Base-by-base conservation (phyloP, 2,113 vertebrate genomes). In the Actenoides hombroni region DNA sequence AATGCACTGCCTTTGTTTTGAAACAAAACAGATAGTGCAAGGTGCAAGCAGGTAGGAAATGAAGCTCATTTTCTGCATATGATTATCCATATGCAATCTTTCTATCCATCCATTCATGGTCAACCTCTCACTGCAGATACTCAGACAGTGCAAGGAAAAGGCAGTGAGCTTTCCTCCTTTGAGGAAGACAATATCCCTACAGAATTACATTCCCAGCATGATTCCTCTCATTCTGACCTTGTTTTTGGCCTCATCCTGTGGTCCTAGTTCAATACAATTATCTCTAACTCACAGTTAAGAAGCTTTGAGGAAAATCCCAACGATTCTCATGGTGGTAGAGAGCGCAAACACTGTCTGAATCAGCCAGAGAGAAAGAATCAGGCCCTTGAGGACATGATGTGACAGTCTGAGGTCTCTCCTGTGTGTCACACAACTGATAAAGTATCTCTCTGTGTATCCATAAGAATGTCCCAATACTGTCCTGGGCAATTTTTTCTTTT, bases 121-220 rank as follows among this genome's bases (percentile, higher is more conserved):
- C 88, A 86, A 1, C 49, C 56, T 74, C 39, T 69, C 59, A 20
- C 19, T 59, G 48, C 29, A 42, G 59, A 85, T 42, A 35, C 13
- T 49, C 16, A 31, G 46, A 39, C 35, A 78, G 11, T 1, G 3
- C 26, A 64, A 18, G 42, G 60, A 60, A 60, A 60, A 69, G 44
- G 29, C 2, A 1, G 23, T 0, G 3, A 81, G 59, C 44, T 21
- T 60, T 79, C 18, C 46, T 83, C 31, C 28, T 2, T 0, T 3
- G 3, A 75, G 18, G 53, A 74, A 49, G 73, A 75, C 17, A 53
- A 48, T 17, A 85, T 37, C 37, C 48, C 23, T 9, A 33, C 16
- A 87, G 31, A 48, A 26, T 56, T 26, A 26, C 2, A 1, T 37
- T 74, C 31, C 39, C 39, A 44, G 12, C 2, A 0, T 54, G 51